These are phyloP conservation scores for Trogon surrucura DNA, from an alignment of 2,113 vertebrate genomes.

Conservation along the genomic window DNA sequence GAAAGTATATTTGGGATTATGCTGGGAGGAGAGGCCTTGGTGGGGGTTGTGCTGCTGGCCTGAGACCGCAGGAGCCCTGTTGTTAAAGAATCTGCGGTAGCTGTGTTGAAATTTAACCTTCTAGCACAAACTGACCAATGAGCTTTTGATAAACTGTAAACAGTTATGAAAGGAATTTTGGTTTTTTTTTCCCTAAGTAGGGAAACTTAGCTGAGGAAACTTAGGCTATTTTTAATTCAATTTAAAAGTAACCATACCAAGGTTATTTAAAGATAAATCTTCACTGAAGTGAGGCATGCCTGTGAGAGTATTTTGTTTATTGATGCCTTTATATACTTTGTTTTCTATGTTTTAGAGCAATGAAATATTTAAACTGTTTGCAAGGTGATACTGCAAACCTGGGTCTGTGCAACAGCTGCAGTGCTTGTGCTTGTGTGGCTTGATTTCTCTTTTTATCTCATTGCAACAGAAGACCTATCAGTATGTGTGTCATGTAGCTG, in stretches of 20 bases:
- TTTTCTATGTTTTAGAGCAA: slow-evolving; percentile 52
- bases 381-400: slow-evolving; percentile 65
- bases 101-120: background rate
- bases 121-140: background rate
- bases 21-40: background rate
- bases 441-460: slow-evolving; percentile 68
- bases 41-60: background rate
- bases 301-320: background rate
- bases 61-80: background rate
- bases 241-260: background rate
- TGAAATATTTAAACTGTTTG: slow-evolving; percentile 74
- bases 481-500: slow-evolving; percentile 4
- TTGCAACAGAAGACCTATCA: slow-evolving; percentile 35
- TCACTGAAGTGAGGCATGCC: background rate
- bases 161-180: background rate
- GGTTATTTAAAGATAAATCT: background rate
- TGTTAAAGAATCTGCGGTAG: background rate
- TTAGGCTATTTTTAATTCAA: background rate
- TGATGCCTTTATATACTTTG: background rate
- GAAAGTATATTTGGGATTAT: accelerated
- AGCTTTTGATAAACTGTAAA: background rate
- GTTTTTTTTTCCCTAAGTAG: background rate
- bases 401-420: slow-evolving; percentile 58
- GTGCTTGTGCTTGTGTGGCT: slow-evolving; percentile 46
- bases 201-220: background rate